phyloP scores from a whole-genome alignment of 2,113 vertebrate species.

The Grus americana region DNA sequence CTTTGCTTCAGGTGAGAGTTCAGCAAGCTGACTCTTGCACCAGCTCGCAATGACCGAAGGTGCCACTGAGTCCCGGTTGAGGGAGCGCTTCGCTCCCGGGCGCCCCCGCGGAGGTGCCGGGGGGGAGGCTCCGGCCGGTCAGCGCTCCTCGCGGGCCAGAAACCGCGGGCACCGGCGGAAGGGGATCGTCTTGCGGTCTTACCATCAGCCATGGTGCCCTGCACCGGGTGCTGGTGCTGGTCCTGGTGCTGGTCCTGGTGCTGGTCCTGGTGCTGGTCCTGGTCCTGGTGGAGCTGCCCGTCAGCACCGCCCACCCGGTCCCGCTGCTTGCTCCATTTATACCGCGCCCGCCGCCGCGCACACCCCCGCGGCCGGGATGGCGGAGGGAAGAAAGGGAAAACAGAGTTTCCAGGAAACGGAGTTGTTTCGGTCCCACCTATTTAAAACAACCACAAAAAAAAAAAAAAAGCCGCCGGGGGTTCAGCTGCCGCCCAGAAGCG shows the following conservation, averaged over 20 bases:
- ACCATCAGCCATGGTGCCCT: slow-evolving; percentile 46
- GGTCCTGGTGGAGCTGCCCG: background rate
- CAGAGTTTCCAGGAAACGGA: slow-evolving; percentile 29
- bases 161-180: background rate
- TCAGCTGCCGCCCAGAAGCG: background rate
- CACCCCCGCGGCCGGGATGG: background rate
- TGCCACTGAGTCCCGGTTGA: background rate
- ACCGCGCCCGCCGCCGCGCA: background rate
- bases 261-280: background rate
- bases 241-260: background rate
- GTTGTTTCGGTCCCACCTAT: background rate
- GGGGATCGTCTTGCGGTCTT: background rate
- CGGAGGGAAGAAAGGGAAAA: background rate
- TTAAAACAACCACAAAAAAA: background rate
- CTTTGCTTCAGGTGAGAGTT: too few relatives aligned
- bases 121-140: background rate
- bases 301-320: background rate
- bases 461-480: background rate
- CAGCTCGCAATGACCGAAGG: background rate
- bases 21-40: background rate
- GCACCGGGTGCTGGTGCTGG: background rate
- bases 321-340: slow-evolving; percentile 3
- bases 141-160: background rate
- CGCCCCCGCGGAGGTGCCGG: background rate
- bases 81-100: background rate